Evolutionary conservation across 2,797 vertebrate species (phyloP), one percentile per base, ranked within the genome.

Genomic region (Hydrophis major): DNA sequence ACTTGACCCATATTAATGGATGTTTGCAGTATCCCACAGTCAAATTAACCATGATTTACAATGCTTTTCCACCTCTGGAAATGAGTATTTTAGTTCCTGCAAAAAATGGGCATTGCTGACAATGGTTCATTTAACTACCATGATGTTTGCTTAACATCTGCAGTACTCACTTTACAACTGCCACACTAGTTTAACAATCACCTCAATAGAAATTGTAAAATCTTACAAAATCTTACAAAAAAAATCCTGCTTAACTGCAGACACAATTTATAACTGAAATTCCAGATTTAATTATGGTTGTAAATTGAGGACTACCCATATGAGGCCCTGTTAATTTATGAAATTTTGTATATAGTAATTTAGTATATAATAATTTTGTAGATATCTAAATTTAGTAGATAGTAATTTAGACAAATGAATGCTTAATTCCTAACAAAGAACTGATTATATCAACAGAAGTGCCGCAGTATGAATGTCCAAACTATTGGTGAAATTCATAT

Each of bases 41-140:
- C 28, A 66, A 66, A 66, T 66, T n/a, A 69, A 69, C 25, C 11
- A 32, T 32, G 14, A 69, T 69, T 32, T 69, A 69, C 13, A 32
- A 3, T 69, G 66, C n/a, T 32, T 16, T 14, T 0, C 1, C 1
- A 55, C 0, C 6, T 2, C n/a, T 32, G 13, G n/a, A 69, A 14
- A 32, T 5, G 18, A 2, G 14, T 69, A 69, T 28, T 32, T 69
- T 69, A 32, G n/a, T 69, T 69, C 14, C n/a, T 18, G n/a, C 13
- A 69, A 69, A 69, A 69, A 69, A 69, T 69, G 66, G n/a, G 2
- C n/a, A 69, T 69, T 69, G n/a, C 66, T 69, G 66, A 69, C 14
- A 69, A 32, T 69, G n/a, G 28, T 69, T 69, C 63, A 69, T 69
- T 63, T 69, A 69, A 32, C n/a, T 32, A 69, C 13, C n/a, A 69